Evolutionary conservation across 2,113 vertebrate genomes (phyloP), one percentile per base, ranked within the genome.

Genomic region (Apaloderma vittatum): DNA sequence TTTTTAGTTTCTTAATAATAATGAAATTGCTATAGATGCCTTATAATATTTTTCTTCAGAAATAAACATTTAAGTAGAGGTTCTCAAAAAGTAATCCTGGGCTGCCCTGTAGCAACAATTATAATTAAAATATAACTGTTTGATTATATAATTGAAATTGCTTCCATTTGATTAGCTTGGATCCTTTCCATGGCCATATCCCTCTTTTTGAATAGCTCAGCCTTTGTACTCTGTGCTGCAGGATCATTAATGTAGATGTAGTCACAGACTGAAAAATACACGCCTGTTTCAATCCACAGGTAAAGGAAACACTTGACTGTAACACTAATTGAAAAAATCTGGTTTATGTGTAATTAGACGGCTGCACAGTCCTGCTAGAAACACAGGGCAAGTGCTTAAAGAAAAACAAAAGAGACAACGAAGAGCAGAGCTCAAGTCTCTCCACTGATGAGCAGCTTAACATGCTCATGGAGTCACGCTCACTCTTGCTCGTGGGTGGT

Each of bases 111-210:
- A 86, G 91, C 83, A 97, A 96, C 76, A 93, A 86, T 96, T 95
- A 96, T 79, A 95, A 97, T 95, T 95, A 96, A 95, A 96, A 96
- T 96, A 90, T 79, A 95, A 86, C 88, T 90, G 86, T 96, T 95
- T 97, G 91, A 95, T 96, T 97, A 95, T 90, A 87, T 94, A 96
- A 97, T 93, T 97, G 93, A 94, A 97, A 94, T 93, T 91, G 85
- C 62, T 91, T 89, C 80, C 79, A 43, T 91, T 94, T 94, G 76
- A 95, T 95, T 93, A 95, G 88, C 58, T 89, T 94, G 95, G 92
- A 91, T 91, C 70, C n/a, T 78, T 94, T 97, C 88, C 94, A 85
- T 7, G 20, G 40, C 49, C 83, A 65, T 92, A 61, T 8, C 32
- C 68, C 65, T 86, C 36, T 40, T 93, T 91, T 78, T 87, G 13